Evolutionary conservation across 2,888 invertebrate genomes (phyloP).

Genomic region (Frankliniella intonsa): DNA sequence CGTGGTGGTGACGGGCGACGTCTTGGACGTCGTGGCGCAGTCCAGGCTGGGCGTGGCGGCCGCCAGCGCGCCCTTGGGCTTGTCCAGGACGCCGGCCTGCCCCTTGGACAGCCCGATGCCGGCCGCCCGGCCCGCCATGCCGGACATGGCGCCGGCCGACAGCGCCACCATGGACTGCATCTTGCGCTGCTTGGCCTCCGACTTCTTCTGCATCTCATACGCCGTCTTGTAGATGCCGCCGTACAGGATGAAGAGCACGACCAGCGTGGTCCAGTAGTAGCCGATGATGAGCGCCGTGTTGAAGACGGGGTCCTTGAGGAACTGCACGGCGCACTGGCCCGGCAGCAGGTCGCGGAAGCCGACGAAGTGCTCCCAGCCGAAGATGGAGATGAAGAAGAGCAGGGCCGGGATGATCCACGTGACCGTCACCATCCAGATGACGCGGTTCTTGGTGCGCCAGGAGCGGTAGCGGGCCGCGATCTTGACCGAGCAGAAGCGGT

Average conservation of each 20-base stretch:
- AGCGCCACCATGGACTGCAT: conserved; percentile 92
- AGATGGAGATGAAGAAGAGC: conserved; percentile 95
- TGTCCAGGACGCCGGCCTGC: conserved; percentile 61
- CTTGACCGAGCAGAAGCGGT: conserved; percentile 97
- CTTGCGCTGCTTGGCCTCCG: conserved; percentile 92
- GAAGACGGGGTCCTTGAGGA: conserved; percentile 93
- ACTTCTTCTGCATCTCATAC: conserved; percentile 94
- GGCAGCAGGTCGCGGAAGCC: conserved; percentile 83
- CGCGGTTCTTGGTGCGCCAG: conserved; percentile 92
- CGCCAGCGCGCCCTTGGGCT: conserved; percentile 54
- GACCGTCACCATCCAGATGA: conserved; percentile 91
- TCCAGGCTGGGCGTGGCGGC: conserved; percentile 37
- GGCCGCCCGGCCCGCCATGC: conserved; percentile 82
- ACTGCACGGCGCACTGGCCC: conserved; percentile 92
- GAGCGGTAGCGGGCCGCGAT: conserved; percentile 95
- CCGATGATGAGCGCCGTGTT: conserved; percentile 95
- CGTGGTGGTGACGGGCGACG: conserved; percentile 49
- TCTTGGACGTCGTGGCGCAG: conserved; percentile 53
- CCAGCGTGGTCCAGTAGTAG: conserved; percentile 96
- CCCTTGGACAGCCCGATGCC: conserved; percentile 80
- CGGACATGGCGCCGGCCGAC: conserved; percentile 84
- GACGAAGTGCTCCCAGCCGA: conserved; percentile 98
- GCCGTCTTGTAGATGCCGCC: conserved; percentile 97
- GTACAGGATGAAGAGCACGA: conserved; percentile 92
- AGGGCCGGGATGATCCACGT: conserved; percentile 96